These are phyloP conservation scores for Crocodylus rhombifer DNA, from an alignment of 2,797 vertebrate genomes.

Conservation along the genomic window DNA sequence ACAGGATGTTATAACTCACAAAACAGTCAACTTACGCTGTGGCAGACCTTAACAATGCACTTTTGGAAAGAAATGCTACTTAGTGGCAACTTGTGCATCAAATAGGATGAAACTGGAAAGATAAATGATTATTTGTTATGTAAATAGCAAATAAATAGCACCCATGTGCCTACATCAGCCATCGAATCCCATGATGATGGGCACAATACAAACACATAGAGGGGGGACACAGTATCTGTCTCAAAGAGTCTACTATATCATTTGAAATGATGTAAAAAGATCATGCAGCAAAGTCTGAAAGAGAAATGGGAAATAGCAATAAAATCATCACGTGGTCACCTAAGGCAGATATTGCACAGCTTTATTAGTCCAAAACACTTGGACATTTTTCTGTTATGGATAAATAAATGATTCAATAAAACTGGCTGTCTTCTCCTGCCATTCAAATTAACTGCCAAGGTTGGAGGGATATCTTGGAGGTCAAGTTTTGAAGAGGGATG, in stretches of 20 bases:
- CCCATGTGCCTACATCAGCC: not conserved
- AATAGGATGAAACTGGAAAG: not conserved
- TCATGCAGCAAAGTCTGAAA: fast-evolving
- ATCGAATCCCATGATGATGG: not conserved
- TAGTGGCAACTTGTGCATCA: not conserved
- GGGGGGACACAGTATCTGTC: fast-evolving
- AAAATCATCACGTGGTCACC: fast-evolving
- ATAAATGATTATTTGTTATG: not conserved
- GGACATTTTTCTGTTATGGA: not conserved
- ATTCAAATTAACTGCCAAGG: slow-evolving; percentile 5
- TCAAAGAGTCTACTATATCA: fast-evolving
- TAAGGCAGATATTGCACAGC: not conserved
- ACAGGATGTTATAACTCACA: not conserved
- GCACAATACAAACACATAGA: not conserved
- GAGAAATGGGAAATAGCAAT: fast-evolving
- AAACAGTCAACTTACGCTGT: not conserved
- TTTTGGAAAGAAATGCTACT: too few relatives aligned
- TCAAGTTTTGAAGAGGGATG: not conserved
- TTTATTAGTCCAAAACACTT: not conserved
- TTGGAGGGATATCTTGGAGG: slow-evolving; percentile 56
- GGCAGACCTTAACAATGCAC: not conserved
- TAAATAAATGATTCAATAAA: slow-evolving; percentile 47
- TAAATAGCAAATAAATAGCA: not conserved
- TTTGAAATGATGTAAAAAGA: not conserved
- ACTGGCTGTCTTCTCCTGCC: slow-evolving; percentile 17